These are phyloP conservation scores for Andrena cerasifolii DNA, from an alignment of 1,140 invertebrate genomes.

Conservation along the genomic window DNA sequence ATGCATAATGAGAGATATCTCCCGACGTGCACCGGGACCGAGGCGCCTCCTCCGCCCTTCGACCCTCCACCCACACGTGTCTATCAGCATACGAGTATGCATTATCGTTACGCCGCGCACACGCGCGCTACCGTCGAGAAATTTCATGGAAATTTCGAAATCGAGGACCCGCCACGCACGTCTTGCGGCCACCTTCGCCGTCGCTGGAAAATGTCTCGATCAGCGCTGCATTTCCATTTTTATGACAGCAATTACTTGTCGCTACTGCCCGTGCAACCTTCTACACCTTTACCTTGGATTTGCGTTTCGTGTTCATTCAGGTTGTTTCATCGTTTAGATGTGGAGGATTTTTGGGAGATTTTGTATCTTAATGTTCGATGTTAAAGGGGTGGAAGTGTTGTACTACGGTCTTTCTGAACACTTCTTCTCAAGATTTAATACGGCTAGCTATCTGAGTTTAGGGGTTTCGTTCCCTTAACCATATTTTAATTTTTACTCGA, in stretches of 20 bases:
- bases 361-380: too few species aligned
- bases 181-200: background rate
- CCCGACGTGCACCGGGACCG: constrained; percentile 61
- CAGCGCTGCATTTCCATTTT: background rate
- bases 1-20: constrained; percentile 72
- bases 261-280: too few species aligned
- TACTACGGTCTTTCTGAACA: too few species aligned
- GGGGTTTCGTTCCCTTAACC: too few species aligned
- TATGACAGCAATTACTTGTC: background rate
- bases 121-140: constrained; percentile 60
- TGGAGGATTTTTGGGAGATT: too few species aligned
- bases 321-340: too few species aligned
- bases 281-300: too few species aligned
- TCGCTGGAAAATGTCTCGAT: constrained; percentile 4
- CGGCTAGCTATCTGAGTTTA: too few species aligned
- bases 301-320: too few species aligned
- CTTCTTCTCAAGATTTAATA: too few species aligned
- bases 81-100: constrained; percentile 68
- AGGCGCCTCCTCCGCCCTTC: constrained; percentile 57
- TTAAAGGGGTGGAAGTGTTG: too few species aligned
- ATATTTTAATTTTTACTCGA: too few species aligned
- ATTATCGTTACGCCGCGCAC: constrained; percentile 61
- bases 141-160: constrained; percentile 66
- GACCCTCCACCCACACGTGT: constrained; percentile 60
- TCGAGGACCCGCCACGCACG: background rate